A percentile compares a stretch with the other conserved stretches of the same genome.
Conservation (phyloP, 2,113 vertebrate genomes). For the Atherinomorus stipes region DNA sequence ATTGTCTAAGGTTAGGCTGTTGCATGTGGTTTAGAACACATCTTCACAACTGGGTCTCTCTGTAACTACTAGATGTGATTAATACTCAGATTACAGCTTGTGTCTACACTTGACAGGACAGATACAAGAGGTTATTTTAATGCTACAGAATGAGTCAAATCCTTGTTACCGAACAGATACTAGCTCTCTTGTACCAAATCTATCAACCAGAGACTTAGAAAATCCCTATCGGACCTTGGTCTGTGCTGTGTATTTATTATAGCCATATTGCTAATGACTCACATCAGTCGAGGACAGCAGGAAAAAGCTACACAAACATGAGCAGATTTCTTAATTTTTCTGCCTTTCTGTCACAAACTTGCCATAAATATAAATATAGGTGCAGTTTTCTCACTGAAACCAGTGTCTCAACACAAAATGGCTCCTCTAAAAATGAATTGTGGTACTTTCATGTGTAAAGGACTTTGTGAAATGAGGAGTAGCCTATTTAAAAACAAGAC, state of each 20-base stretch:
- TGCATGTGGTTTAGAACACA: background rate
- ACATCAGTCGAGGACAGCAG: background rate
- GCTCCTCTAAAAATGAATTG: too few relatives aligned
- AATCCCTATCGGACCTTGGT: background rate
- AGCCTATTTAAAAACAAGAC: too few relatives aligned
- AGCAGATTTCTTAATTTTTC: slow-evolving; percentile 6
- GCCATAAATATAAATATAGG: too few relatives aligned
- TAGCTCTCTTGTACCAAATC: background rate
- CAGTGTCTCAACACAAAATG: too few relatives aligned
- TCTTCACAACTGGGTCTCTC: background rate
- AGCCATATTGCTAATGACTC: slow-evolving; percentile 3
- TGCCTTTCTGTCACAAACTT: background rate
- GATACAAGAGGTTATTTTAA: background rate
- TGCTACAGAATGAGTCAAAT: background rate
- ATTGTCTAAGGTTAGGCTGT: background rate
- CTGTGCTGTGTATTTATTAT: slow-evolving; percentile 4
- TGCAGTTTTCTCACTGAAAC: too few relatives aligned
- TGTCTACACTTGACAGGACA: background rate
- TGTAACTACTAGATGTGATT: background rate
- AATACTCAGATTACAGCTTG: background rate
- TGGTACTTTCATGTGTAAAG: too few relatives aligned
- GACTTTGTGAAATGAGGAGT: too few relatives aligned
- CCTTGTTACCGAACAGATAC: background rate
- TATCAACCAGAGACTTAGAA: background rate
- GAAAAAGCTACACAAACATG: background rate